Base-by-base conservation (phyloP, 2,113 vertebrate genomes). In the Pungitius pungitius region DNA sequence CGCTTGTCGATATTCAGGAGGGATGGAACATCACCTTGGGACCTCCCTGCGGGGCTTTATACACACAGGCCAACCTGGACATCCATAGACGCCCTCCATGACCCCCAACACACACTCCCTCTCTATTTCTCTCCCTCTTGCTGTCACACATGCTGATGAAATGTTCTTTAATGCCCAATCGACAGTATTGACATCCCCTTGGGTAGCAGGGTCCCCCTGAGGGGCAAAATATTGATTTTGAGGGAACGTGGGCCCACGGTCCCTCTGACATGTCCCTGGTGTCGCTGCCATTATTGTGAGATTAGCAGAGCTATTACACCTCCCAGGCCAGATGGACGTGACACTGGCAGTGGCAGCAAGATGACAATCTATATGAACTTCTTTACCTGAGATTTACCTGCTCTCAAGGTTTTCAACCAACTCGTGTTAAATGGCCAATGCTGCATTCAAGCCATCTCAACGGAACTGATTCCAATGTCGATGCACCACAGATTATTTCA, bases 121-220 rank as follows among this genome's bases (percentile, higher is more conserved):
- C 77, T 73, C 75, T 74, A 22, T 69, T 55, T 85, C 76, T 85
- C 65, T 51, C 55, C 37, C 71, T 86, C n/a, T 81, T 73, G 59
- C 85, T 89, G 88, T 87, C 90, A 86, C 84, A 82, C 65, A 58
- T 37, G 61, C 82, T 93, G 92, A 94, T 89, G 85, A 90, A 94
- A 90, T 89, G 91, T 90, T 93, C 90, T 94, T 93, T 94, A 93
- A 94, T 93, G 92, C 90, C 86, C 86, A 92, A 93, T 94, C 84
- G 87, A 94, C 93, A 91, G 87, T 92, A 94, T 94, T 86, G 94
- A 93, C 88, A 89, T 89, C 91, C 86, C 90, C 84, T 43, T 74
- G 84, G 86, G 89, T 82, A 67, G 82, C 69, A 67, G 80, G 73
- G 81, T 79, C 76, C 75, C 75, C 79, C 69, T 24, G 58, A 81